Percentiles rank a stretch among this genome's conserved stretches.
phyloP scores from a whole-genome alignment of 2,113 vertebrate genomes.

The Labrus mixtus region DNA sequence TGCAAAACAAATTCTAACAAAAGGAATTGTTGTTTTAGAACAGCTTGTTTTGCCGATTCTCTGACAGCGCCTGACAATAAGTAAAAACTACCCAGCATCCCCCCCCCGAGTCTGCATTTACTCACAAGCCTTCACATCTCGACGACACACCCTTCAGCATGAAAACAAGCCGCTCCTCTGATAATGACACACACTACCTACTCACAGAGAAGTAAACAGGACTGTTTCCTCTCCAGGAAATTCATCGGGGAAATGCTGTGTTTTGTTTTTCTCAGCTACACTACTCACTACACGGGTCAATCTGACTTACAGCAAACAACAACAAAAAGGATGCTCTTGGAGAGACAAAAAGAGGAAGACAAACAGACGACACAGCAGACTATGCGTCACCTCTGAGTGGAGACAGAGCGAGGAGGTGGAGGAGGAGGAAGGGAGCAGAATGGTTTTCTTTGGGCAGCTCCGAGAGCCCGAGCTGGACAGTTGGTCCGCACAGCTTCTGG shows the following conservation, averaged over 20 bases:
- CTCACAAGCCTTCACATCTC: conserved; percentile 30
- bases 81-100: conserved; percentile 14
- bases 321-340: background rate
- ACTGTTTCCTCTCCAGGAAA: conserved; percentile 1
- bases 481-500: conserved; percentile 84
- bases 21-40: background rate
- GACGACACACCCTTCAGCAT: conserved; percentile 33
- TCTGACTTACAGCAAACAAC: conserved; percentile 3
- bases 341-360: background rate
- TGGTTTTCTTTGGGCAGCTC: conserved; percentile 99
- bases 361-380: conserved; percentile 57
- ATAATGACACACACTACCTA: conserved; percentile 28
- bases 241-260: conserved; percentile 8
- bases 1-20: background rate
- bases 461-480: conserved; percentile 80
- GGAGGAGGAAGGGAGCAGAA: conserved; percentile 90
- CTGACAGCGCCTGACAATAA: conserved; percentile 6
- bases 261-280: background rate
- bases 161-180: conserved; percentile 48
- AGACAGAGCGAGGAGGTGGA: conserved; percentile 88
- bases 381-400: conserved; percentile 90
- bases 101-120: conserved; percentile 27
- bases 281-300: background rate
- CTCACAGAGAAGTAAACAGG: conserved; percentile 32
- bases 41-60: conserved; percentile 11